These are phyloP conservation scores for Peucedramus taeniatus DNA, from an alignment of 2,113 vertebrate genomes.

Conservation along the genomic window DNA sequence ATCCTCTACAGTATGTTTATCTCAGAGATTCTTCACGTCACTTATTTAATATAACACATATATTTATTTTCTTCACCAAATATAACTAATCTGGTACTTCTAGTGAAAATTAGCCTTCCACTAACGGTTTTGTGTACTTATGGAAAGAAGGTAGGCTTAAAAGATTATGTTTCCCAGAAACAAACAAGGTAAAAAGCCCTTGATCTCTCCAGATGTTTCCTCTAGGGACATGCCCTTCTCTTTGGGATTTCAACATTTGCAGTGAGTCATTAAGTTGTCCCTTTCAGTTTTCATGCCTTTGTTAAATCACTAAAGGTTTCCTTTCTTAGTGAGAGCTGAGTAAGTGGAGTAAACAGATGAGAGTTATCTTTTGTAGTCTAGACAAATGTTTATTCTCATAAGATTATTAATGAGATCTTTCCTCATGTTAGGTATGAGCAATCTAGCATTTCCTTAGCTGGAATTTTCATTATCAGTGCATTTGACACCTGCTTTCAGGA, in stretches of 20 bases:
- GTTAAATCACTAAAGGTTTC: not conserved
- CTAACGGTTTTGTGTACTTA: not conserved
- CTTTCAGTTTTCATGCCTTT: not conserved
- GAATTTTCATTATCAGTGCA: not conserved
- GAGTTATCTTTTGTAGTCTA: not conserved
- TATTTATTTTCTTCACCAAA: conserved; percentile 6
- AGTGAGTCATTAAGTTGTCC: not conserved
- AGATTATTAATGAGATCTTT: not conserved
- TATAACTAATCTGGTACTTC: not conserved
- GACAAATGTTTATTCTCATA: not conserved
- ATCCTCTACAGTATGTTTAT: not conserved
- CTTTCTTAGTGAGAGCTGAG: not conserved
- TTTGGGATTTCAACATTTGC: not conserved
- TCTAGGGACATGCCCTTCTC: not conserved
- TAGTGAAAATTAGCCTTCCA: not conserved
- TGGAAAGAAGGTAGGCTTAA: not conserved
- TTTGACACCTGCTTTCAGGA: not conserved
- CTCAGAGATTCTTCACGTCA: not conserved
- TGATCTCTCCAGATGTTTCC: conserved; percentile 44
- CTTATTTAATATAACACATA: not conserved
- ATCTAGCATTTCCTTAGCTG: not conserved
- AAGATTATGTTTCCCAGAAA: not conserved
- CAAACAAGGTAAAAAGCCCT: not conserved
- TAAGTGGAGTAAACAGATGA: not conserved
- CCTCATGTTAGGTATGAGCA: not conserved